A percentile compares a stretch with the other conserved stretches of the same genome.
These are phyloP conservation scores for Lycophotia porphyrea DNA, from an alignment of 2,888 invertebrate species.

Conservation along the genomic window DNA sequence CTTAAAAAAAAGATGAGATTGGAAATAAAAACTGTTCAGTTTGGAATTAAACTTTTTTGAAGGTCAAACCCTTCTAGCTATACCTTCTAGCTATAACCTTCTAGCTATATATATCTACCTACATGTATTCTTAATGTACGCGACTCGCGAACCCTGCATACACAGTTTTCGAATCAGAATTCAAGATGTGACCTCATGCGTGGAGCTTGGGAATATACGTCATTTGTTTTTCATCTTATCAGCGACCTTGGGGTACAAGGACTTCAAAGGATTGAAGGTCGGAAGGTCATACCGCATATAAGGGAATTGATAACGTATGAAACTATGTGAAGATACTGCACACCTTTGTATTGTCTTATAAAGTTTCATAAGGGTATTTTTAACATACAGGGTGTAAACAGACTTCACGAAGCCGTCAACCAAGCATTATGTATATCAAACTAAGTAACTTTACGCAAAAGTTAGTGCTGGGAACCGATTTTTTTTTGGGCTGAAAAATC, in stretches of 20 bases:
- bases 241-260: background rate
- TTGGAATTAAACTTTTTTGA: background rate
- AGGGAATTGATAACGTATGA: background rate
- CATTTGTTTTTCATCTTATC: conserved; percentile 38
- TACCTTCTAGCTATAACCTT: background rate
- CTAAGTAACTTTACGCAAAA: too few species aligned
- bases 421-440: too few species aligned
- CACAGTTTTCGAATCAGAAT: conserved; percentile 33
- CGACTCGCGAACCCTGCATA: conserved; percentile 10
- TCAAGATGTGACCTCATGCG: conserved; percentile 17
- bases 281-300: background rate
- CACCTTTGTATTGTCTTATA: too few species aligned
- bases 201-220: background rate
- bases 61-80: background rate
- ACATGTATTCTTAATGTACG: conserved; percentile 29
- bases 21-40: conserved; percentile 12
- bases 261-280: conserved; percentile 11
- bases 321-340: background rate
- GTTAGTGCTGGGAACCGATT: too few species aligned
- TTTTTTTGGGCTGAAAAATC: too few species aligned
- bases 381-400: too few species aligned
- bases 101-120: background rate
- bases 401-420: too few species aligned
- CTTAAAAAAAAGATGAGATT: background rate
- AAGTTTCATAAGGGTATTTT: too few species aligned